phyloP scores from a whole-genome alignment of 1,140 invertebrate genomes.

The Trichonephila inaurata region DNA sequence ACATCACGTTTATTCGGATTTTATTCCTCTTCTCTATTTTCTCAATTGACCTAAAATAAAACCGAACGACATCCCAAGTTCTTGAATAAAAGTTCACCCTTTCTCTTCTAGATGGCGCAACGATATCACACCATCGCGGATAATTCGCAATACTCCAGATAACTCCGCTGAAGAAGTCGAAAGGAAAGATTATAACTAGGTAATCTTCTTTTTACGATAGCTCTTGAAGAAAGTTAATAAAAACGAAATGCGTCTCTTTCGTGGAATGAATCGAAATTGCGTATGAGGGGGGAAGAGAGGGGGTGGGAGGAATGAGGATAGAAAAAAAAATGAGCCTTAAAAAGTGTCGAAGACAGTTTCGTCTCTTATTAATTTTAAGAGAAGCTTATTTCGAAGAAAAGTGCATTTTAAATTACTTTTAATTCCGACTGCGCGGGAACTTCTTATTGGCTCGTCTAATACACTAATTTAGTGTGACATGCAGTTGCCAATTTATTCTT shows the following conservation, averaged over 20 bases:
- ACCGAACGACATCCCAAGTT: neutral
- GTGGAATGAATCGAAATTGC: constrained; percentile 59
- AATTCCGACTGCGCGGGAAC: constrained; percentile 32
- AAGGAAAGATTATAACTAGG: constrained; percentile 64
- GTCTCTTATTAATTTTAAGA: constrained; percentile 66
- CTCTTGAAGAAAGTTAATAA: constrained; percentile 71
- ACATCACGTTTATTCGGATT: neutral
- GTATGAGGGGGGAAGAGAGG: neutral
- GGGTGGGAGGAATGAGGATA: neutral
- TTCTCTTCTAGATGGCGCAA: constrained; percentile 51
- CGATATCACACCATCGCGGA: constrained; percentile 29
- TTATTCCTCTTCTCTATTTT: neutral
- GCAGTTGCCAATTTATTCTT: constrained; percentile 47
- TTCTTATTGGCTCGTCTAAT: constrained; percentile 45
- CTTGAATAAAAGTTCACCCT: constrained; percentile 8
- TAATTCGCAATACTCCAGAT: constrained; percentile 38
- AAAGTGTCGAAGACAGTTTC: constrained; percentile 54
- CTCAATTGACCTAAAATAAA: neutral
- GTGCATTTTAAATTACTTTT: constrained; percentile 71
- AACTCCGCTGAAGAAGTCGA: neutral
- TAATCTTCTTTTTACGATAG: constrained; percentile 74
- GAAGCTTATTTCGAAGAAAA: constrained; percentile 36
- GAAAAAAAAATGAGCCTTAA: neutral
- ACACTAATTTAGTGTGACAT: constrained; percentile 54
- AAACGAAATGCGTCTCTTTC: constrained; percentile 62